Percentiles rank a stretch among this genome's conserved stretches.
phyloP scores from a whole-genome alignment of 2,113 vertebrate genomes.

The Syngnathus typhle region DNA sequence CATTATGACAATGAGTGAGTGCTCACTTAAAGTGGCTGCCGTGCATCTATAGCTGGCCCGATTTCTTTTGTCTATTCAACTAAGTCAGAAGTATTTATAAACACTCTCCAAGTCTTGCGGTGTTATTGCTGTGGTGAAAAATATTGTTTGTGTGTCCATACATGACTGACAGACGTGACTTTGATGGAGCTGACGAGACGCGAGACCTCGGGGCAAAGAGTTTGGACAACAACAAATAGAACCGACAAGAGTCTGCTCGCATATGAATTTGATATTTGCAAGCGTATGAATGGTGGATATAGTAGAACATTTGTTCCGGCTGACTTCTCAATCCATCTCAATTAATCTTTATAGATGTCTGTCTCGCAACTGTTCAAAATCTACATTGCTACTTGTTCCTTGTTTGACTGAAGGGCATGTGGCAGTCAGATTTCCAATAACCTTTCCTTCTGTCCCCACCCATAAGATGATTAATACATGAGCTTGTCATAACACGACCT shows the following conservation, averaged over 20 bases:
- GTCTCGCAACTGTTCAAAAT: neutral
- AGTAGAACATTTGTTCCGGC: conserved; percentile 15
- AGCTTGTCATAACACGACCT: conserved; percentile 47
- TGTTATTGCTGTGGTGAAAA: conserved; percentile 16
- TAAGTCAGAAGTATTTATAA: conserved; percentile 10
- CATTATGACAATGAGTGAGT: conserved; percentile 31
- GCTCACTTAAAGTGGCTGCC: conserved; percentile 15
- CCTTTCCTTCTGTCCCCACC: conserved; percentile 37
- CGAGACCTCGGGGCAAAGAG: conserved; percentile 53
- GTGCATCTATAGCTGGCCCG: conserved; percentile 17
- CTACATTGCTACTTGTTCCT: neutral
- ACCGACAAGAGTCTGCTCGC: neutral
- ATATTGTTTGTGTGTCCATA: conserved; percentile 34
- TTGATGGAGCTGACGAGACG: conserved; percentile 35
- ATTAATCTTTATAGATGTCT: conserved; percentile 15
- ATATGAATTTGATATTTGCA: neutral
- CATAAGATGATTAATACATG: conserved; percentile 43
- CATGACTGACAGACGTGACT: conserved; percentile 44
- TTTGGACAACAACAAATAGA: conserved; percentile 33
- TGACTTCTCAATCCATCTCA: conserved; percentile 20
- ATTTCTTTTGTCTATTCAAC: conserved; percentile 1
- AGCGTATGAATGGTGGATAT: conserved; percentile 17
- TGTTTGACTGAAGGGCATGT: neutral
- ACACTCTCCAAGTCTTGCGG: conserved; percentile 12
- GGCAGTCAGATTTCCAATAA: conserved; percentile 22